Evolutionary conservation across 2,888 invertebrate species (phyloP).

Genomic region (Trileptium ribeirensis): DNA sequence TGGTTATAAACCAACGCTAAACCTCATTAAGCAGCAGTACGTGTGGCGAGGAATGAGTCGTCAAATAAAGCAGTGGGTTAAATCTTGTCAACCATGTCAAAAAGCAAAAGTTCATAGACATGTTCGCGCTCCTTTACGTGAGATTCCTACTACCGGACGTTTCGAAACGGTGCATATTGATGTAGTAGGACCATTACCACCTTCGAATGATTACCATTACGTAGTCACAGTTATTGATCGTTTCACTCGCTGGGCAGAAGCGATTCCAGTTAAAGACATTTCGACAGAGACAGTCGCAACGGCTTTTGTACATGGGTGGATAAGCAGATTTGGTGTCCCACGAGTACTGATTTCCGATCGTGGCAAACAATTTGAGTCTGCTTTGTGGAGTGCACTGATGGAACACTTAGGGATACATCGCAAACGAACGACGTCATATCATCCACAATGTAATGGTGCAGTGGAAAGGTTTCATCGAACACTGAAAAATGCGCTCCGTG

Average conservation of each 20-base stretch:
- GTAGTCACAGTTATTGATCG: neutral
- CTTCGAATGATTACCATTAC: slow-evolving; percentile 2
- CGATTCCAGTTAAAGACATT: neutral
- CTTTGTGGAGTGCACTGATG: too few relatives aligned
- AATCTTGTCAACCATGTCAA: slow-evolving; percentile 8
- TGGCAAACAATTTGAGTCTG: neutral
- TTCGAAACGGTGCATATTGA: slow-evolving; percentile 12
- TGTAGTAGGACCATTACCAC: slow-evolving; percentile 13
- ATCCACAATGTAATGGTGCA: too few relatives aligned
- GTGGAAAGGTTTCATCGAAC: too few relatives aligned
- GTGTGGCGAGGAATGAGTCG: slow-evolving; percentile 4
- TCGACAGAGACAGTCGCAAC: neutral
- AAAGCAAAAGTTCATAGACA: neutral
- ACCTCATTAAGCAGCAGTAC: neutral
- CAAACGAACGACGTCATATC: too few relatives aligned
- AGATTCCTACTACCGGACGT: neutral
- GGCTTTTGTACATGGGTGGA: neutral
- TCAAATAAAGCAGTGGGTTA: neutral
- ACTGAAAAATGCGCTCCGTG: too few relatives aligned
- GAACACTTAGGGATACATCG: too few relatives aligned
- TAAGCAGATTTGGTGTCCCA: neutral
- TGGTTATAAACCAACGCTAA: neutral
- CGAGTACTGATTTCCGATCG: neutral
- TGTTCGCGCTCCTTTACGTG: neutral
- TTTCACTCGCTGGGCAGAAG: slow-evolving; percentile 10